A percentile compares a stretch with the other conserved stretches of the same genome.
Conservation (phyloP, 1,140 invertebrate genomes). For the Scaptomyza pallida region DNA sequence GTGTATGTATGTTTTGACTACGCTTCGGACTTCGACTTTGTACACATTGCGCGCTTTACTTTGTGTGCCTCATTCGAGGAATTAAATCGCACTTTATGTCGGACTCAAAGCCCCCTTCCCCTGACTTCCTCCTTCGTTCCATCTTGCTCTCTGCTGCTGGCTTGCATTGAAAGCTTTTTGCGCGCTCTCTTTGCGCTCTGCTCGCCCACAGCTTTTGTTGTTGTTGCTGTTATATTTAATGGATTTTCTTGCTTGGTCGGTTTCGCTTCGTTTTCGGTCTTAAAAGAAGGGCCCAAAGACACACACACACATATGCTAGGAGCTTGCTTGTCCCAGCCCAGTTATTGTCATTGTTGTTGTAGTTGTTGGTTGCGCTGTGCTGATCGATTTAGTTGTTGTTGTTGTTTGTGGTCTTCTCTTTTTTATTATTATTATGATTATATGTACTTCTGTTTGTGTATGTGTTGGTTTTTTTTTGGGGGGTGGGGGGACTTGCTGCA, state of each 20-base stretch:
- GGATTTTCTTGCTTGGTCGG: constrained; percentile 73
- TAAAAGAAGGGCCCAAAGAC: constrained; percentile 71
- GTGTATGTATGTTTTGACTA: constrained; percentile 12
- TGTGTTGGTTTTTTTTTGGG: constrained; percentile 40
- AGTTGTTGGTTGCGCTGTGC: constrained; percentile 28
- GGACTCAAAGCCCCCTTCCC: neutral
- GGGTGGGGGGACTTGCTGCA: constrained; percentile 54
- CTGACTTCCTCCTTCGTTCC: neutral
- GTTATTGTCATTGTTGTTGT: constrained; percentile 51
- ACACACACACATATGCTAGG: constrained; percentile 30
- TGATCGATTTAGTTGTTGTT: constrained; percentile 44
- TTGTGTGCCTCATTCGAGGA: constrained; percentile 69
- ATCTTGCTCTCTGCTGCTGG: constrained; percentile 17
- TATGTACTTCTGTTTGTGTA: constrained; percentile 21
- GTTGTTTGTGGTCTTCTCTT: constrained; percentile 30
- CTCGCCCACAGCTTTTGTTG: constrained; percentile 56
- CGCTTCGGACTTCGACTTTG: constrained; percentile 60
- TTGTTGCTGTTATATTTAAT: constrained; percentile 36
- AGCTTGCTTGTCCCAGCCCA: constrained; percentile 36
- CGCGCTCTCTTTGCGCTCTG: constrained; percentile 22
- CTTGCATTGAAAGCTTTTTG: constrained; percentile 16
- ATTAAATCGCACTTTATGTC: constrained; percentile 77
- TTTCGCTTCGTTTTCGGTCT: constrained; percentile 60
- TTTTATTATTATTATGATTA: constrained; percentile 44
- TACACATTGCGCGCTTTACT: constrained; percentile 77